Evolutionary conservation across 2,888 invertebrate genomes (phyloP), one percentile per base, ranked within the genome.

Genomic region (Latrodectus elegans): DNA sequence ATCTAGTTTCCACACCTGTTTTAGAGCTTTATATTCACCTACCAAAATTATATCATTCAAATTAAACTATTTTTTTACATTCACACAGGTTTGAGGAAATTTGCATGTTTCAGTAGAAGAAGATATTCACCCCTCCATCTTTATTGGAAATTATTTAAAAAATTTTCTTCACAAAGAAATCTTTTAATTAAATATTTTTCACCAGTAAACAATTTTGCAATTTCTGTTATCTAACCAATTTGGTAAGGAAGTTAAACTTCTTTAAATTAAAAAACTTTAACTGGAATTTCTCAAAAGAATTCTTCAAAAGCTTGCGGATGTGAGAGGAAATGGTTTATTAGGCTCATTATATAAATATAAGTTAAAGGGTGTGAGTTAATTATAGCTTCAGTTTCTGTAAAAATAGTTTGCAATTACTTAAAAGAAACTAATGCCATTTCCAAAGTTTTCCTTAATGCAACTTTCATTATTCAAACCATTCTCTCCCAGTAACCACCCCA

Each of bases 401-500:
- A 26, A 78, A 78, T 70, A 22, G 22, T 22, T 22, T 22, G n/a
- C 53, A 52, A 70, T 53, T 78, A 53, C 12, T 78, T 26, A 4
- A 49, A 76, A n/a, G 64, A 67, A 64, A 65, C n/a, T 15, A 53
- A 68, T 11, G 65, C 8, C 0, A 1, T 3, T 4, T 22, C 22
- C 22, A 22, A 22, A 22, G 22, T 22, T 22, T 22, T 22, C 22
- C 1, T 22, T 22, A 22, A 38, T 60, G 17, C 55, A 22, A 17
- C 55, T 75, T 75, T 75, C 55, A 38, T 60, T 14, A 75, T 60
- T 55, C 17, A 17, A 15, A 75, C 75, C 4, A 75, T 55, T 60
- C 55, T 55, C 64, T 75, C 76, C 76, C 4, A 76, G 52, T 67
- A 65, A 51, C 65, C 76, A 14, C 76, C 76, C 65, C 65, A 76